Percentiles rank a stretch among this genome's conserved stretches.
Conservation (phyloP, 2,113 vertebrate genomes). For the Chinchilla lanigera region DNA sequence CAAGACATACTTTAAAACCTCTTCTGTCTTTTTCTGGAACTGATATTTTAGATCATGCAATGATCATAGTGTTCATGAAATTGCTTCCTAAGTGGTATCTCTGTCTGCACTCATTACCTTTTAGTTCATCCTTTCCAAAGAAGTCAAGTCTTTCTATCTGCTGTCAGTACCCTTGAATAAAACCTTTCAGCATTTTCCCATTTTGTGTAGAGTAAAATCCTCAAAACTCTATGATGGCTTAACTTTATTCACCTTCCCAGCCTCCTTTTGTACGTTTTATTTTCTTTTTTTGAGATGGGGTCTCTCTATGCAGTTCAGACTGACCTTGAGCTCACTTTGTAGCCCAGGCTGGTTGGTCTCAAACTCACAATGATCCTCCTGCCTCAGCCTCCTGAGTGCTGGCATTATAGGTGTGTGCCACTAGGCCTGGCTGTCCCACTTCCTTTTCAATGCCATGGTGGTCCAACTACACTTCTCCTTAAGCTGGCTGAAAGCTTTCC, state of each 20-base stretch:
- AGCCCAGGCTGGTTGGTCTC: too few relatives aligned
- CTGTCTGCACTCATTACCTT: background rate
- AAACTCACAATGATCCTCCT: too few relatives aligned
- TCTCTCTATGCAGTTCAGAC: too few relatives aligned
- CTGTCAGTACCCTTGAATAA: background rate
- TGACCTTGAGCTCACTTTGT: too few relatives aligned
- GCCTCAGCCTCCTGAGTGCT: too few relatives aligned
- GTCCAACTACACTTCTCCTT: background rate
- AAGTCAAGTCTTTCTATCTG: background rate
- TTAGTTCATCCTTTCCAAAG: background rate
- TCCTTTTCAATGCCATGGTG: background rate
- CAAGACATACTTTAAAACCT: background rate
- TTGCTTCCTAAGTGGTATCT: background rate
- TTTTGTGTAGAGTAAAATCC: background rate
- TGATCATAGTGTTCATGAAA: background rate
- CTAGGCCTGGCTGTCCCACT: too few relatives aligned
- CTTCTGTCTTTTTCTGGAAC: background rate
- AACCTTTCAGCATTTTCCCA: background rate
- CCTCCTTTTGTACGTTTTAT: too few relatives aligned
- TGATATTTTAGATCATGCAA: constrained; percentile 20
- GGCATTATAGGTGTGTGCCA: too few relatives aligned
- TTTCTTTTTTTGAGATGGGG: too few relatives aligned
- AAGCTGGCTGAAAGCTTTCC: background rate
- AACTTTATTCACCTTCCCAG: background rate
- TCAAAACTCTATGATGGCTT: background rate